Base-by-base conservation (phyloP, 2,113 vertebrate genomes). In the Periophthalmodon schlosseri region DNA sequence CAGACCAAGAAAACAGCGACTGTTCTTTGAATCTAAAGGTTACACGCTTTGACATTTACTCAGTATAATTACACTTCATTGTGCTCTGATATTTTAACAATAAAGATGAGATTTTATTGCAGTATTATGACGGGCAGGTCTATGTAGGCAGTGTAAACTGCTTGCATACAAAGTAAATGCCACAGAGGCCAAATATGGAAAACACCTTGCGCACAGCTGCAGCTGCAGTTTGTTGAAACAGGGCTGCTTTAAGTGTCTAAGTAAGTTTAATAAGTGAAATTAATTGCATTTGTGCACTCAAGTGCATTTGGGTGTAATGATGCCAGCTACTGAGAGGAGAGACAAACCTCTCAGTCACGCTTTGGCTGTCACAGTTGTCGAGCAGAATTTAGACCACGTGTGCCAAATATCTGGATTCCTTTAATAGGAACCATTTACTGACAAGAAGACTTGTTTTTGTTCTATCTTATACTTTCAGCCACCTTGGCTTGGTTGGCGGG, bases 361-460 rank as follows among this genome's bases (percentile, higher is more conserved):
- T 78, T 76, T 61, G 69, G 64, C 77, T 67, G 69, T 74, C 79
- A 69, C 68, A 69, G 73, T 84, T 87, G 87, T 88, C 83, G 82
- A 66, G 52, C 78, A 71, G 75, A 84, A 89, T 87, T 87, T 86
- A 80, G 73, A 86, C 70, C 14, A 61, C 52, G 49, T 74, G 56
- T 84, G 73, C 74, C 83, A 88, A 87, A 80, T 80, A 79, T 76
- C 70, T 75, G 64, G 49, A 54, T 77, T 73, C 73, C 71, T 86
- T 78, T 86, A 80, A 79, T 69, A 83, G 81, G 74, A 79, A 69
- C 69, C 23, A 60, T 77, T 68, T 69, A 66, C 23, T 70, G 76
- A 69, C 75, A 73, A 71, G 60, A 56, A 58, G 69, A 47, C 56
- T 70, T 65, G 56, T 77, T 80, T 74, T 46, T 78, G 76, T 73